A percentile compares a stretch with the other conserved stretches of the same genome.
Conservation (phyloP, 2,113 vertebrate species). For the Pholis gunnellus region DNA sequence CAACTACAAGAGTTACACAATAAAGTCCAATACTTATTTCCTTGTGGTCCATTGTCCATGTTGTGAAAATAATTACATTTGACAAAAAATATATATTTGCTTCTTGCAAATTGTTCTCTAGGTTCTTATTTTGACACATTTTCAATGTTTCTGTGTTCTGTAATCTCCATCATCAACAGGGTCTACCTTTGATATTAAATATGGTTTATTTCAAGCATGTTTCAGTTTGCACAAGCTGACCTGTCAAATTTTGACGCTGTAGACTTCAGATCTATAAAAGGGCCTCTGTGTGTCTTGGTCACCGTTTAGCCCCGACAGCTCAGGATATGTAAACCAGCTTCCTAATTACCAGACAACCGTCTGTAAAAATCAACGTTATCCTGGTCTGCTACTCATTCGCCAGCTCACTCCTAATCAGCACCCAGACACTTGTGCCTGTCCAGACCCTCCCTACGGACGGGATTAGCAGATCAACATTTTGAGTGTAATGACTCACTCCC, state of each 20-base stretch:
- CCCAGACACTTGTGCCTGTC: conserved; percentile 68
- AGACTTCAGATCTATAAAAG: background rate
- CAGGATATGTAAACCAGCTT: conserved; percentile 55
- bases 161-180: background rate
- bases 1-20: background rate
- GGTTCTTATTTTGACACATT: no score
- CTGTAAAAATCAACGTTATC: conserved; percentile 65
- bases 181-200: background rate
- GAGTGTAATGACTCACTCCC: conserved; percentile 54
- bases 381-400: conserved; percentile 66
- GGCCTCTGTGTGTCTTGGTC: conserved; percentile 20
- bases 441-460: conserved; percentile 70
- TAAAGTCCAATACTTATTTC: background rate
- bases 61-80: background rate
- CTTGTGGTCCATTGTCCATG: background rate
- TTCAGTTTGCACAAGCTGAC: background rate
- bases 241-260: background rate
- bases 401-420: conserved; percentile 65
- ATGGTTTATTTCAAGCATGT: background rate
- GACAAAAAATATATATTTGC: background rate
- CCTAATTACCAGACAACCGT: conserved; percentile 66
- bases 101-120: background rate
- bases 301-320: conserved; percentile 24
- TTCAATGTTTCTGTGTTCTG: background rate
- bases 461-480: conserved; percentile 70